Evolutionary conservation across 2,888 invertebrate species (phyloP).

Genomic region (Drosophila cracens): DNA sequence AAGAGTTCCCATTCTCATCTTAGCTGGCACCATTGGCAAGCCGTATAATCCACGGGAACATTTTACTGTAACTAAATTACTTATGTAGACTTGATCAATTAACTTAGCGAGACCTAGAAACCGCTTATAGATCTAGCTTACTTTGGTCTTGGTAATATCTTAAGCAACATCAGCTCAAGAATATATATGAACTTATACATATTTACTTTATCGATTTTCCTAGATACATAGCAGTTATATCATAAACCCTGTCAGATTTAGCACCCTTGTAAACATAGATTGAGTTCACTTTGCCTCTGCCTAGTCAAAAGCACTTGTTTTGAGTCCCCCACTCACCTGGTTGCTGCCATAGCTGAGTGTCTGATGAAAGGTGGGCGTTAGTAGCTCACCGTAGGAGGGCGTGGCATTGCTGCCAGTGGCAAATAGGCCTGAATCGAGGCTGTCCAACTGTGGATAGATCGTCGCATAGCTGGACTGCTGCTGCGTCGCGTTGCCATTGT

Average conservation of each 20-base stretch:
- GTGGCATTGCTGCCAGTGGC: slow-evolving; percentile 67
- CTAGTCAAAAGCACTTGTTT: neutral
- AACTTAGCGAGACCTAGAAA: neutral
- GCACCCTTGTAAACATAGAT: neutral
- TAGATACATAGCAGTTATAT: neutral
- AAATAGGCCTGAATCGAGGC: slow-evolving; percentile 75
- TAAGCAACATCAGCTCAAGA: neutral
- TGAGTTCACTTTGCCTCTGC: neutral
- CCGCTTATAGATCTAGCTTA: neutral
- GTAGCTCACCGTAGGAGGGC: slow-evolving; percentile 80
- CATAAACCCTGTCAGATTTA: neutral
- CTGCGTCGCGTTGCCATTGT: slow-evolving; percentile 1
- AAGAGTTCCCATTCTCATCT: neutral
- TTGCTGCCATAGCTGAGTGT: slow-evolving; percentile 70
- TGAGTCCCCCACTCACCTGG: slow-evolving; percentile 62
- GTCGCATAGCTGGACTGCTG: slow-evolving; percentile 45
- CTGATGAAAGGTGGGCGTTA: slow-evolving; percentile 73
- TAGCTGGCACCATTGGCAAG: neutral
- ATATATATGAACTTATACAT: neutral
- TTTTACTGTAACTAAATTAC: neutral
- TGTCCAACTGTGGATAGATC: slow-evolving; percentile 68
- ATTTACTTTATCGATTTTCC: neutral
- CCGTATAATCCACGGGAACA: neutral
- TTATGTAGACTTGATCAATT: neutral
- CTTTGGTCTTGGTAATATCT: neutral